Evolutionary conservation across 2,888 invertebrate species (phyloP).

Genomic region (Gasteruption jaculator): DNA sequence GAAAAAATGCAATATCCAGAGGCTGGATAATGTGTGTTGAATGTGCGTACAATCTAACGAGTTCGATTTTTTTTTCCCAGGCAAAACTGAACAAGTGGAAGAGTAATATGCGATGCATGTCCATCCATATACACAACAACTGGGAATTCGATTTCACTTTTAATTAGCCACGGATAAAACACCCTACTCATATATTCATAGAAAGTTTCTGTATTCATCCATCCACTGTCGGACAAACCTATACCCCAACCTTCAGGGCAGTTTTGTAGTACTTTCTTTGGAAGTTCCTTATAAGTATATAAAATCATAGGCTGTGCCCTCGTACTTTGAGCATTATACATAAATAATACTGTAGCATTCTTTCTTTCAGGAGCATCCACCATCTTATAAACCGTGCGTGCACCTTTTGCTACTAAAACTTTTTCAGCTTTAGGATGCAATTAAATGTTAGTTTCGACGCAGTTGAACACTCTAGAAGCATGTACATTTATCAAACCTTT

Average conservation of each 20-base stretch:
- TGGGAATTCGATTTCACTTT: too few relatives aligned
- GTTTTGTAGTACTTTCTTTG: conserved; percentile 2
- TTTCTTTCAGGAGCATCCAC: conserved; percentile 23
- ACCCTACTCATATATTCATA: neutral
- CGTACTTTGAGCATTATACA: conserved; percentile 11
- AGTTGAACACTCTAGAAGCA: conserved; percentile 25
- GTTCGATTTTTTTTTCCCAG: neutral
- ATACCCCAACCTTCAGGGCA: conserved; percentile 12
- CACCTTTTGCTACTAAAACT: conserved; percentile 20
- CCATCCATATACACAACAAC: conserved; percentile 6
- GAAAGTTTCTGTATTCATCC: conserved; percentile 6
- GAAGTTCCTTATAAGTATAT: conserved; percentile 1
- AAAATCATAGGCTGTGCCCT: conserved; percentile 8
- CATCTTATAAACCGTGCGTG: conserved; percentile 23
- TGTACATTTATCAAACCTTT: too few relatives aligned
- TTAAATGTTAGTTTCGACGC: conserved; percentile 25
- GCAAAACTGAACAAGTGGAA: neutral
- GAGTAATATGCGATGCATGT: neutral
- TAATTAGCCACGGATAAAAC: neutral
- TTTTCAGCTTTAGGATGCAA: conserved; percentile 24
- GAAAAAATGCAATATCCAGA: too few relatives aligned
- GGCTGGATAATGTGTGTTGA: too few relatives aligned
- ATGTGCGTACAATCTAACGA: too few relatives aligned
- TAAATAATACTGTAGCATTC: conserved; percentile 22
- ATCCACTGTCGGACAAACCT: conserved; percentile 9